A percentile compares a stretch with the other conserved stretches of the same genome.
Evolutionary conservation across 2,113 vertebrate species (phyloP).

Genomic region (Eudyptes chrysolophus): DNA sequence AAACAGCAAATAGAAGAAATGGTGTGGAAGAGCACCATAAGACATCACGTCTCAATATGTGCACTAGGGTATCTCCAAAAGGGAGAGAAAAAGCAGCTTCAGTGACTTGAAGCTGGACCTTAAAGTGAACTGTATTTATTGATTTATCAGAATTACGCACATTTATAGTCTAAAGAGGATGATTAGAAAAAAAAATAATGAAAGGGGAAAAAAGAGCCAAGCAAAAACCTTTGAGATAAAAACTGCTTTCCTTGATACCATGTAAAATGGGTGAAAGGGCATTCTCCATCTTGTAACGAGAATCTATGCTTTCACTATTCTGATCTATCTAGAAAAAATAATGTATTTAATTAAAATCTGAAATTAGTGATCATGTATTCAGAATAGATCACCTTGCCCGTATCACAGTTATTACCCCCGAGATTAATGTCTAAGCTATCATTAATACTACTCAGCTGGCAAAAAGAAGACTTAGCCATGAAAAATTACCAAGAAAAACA

Average conservation of each 20-base stretch:
- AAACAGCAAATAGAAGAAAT: slow-evolving; percentile 30
- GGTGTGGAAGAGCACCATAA: background rate
- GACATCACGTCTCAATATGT: background rate
- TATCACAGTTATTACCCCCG: background rate
- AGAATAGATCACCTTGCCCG: background rate
- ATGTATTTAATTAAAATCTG: background rate
- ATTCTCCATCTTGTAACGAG: background rate
- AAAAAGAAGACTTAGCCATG: background rate
- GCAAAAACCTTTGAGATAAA: background rate
- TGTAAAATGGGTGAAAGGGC: background rate
- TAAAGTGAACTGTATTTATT: background rate
- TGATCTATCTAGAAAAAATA: background rate
- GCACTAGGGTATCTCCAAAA: background rate
- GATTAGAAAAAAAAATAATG: background rate
- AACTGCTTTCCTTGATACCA: background rate
- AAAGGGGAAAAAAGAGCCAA: background rate
- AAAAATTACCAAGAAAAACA: background rate
- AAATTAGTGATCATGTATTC: background rate
- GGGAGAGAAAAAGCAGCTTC: background rate
- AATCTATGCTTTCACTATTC: background rate
- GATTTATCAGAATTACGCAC: background rate
- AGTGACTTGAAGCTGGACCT: background rate
- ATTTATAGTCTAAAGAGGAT: background rate
- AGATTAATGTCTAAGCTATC: background rate
- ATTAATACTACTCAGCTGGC: background rate